Evolutionary conservation across 2,888 invertebrate species (phyloP).

Genomic region (Lasioglossum leucozonium): DNA sequence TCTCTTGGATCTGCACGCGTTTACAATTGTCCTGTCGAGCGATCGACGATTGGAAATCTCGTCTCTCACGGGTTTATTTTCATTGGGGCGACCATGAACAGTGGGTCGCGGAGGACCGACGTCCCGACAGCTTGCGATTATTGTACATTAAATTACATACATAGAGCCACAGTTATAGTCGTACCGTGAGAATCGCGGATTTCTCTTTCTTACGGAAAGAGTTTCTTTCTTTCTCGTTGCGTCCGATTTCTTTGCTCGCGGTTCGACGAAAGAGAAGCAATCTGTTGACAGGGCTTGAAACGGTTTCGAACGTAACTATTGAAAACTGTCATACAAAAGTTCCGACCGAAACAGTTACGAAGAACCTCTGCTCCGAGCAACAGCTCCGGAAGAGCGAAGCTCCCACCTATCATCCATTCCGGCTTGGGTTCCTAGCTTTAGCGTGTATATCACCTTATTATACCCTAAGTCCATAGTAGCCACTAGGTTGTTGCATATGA

Average conservation of each 20-base stretch:
- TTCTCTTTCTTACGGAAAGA: not conserved
- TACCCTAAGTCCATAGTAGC: not conserved
- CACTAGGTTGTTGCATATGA: not conserved
- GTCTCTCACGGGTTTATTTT: not conserved
- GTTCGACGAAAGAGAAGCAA: conserved; percentile 27
- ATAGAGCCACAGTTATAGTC: conserved; percentile 70
- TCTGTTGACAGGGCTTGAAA: not conserved
- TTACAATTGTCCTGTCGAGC: not conserved
- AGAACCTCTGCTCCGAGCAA: not conserved
- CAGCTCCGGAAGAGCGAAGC: not conserved
- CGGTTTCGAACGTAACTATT: not conserved
- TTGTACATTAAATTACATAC: conserved; percentile 68
- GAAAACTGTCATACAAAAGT: not conserved
- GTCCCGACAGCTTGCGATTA: conserved; percentile 45
- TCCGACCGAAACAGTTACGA: not conserved
- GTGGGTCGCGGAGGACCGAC: conserved; percentile 35
- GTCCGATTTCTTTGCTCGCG: not conserved
- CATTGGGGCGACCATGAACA: not conserved
- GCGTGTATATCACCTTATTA: not conserved
- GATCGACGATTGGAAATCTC: not conserved
- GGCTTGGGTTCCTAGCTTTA: not conserved
- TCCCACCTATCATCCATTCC: not conserved
- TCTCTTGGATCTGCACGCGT: not conserved
- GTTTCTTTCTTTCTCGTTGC: not conserved
- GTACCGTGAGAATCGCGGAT: conserved; percentile 15